Base-by-base conservation (phyloP, 2,113 vertebrate species). In the Dasyornis broadbenti region DNA sequence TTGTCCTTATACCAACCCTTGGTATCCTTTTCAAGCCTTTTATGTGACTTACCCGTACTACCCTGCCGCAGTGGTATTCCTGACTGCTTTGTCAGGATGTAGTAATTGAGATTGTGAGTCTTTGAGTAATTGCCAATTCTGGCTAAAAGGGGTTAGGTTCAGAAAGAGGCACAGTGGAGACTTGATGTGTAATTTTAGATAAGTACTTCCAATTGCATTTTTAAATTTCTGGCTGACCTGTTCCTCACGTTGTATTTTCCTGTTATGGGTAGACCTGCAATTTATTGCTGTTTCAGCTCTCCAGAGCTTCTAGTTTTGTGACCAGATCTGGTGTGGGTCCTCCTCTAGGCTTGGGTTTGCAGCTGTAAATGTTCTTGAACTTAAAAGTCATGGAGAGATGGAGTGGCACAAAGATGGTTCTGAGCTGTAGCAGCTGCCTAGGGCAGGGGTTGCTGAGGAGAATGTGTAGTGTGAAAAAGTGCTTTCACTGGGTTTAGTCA, bases 91-190 rank as follows among this genome's bases (percentile, higher is more conserved):
- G 61, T 85, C 44, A 31, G 31, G 45, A 52, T 57, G 53, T 28
- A 30, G 24, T 64, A 61, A 85, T 47, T 59, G 84, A 91, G 54
- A 75, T 23, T 78, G 31, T 54, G 83, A 60, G 69, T 54, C 31
- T 92, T 68, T 78, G 82, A 94, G 21, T 61, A 72, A 83, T 82
- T 92, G 80, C 80, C 92, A 87, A 33, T 68, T 94, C 54, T 49
- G 83, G 49, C 70, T 93, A 24, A 82, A 75, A 95, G 91, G 66
- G 60, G 30, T 90, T 50, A n/a, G 56, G 49, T 73, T 92, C 80
- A 69, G 91, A 71, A 82, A 86, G 76, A 68, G 56, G 11, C 1
- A 21, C 82, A 54, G 45, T 1, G 4, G 69, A 87, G 69, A 57
- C 54, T 31, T 75, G 82, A 39, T 78, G 30, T 56, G 40, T 79